phyloP scores from a whole-genome alignment of 2,113 vertebrate species.

The Dicaeum eximium region DNA sequence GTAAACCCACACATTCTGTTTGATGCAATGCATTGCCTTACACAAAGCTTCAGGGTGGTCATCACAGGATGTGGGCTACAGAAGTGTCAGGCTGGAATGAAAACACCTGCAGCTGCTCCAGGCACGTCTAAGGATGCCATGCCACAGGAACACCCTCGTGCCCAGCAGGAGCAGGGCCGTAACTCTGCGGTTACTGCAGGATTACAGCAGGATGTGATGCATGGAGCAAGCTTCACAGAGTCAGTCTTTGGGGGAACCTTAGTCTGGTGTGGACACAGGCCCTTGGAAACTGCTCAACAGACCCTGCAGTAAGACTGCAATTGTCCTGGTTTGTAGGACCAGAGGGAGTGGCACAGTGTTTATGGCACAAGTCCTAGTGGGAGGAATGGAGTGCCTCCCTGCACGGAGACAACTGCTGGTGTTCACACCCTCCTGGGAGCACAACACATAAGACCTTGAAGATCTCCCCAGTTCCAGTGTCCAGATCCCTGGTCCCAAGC shows the following conservation, averaged over 20 bases:
- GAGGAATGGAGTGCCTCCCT: neutral
- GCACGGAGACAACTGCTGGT: rapidly evolving
- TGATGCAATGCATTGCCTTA: neutral
- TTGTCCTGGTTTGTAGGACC: neutral
- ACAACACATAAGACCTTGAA: neutral
- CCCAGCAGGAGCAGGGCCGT: neutral
- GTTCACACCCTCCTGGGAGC: neutral
- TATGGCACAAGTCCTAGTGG: neutral
- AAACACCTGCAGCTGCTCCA: neutral
- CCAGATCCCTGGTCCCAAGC: neutral
- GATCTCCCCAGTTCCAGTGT: neutral
- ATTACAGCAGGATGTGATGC: neutral
- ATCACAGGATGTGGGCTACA: neutral
- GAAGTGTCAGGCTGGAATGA: neutral
- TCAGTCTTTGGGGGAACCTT: neutral
- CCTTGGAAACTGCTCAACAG: neutral
- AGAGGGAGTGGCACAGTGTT: neutral
- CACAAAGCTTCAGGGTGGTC: neutral
- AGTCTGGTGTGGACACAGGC: neutral
- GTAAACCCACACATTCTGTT: neutral
- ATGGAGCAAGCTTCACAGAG: neutral
- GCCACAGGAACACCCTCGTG: neutral
- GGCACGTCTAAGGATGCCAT: neutral
- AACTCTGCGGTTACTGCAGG: neutral
- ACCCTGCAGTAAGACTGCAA: neutral